Percentiles rank a stretch among this genome's conserved stretches.
These are phyloP conservation scores for Pseudachorutes palmiensis DNA, from an alignment of 1,140 invertebrate genomes.

Conservation along the genomic window DNA sequence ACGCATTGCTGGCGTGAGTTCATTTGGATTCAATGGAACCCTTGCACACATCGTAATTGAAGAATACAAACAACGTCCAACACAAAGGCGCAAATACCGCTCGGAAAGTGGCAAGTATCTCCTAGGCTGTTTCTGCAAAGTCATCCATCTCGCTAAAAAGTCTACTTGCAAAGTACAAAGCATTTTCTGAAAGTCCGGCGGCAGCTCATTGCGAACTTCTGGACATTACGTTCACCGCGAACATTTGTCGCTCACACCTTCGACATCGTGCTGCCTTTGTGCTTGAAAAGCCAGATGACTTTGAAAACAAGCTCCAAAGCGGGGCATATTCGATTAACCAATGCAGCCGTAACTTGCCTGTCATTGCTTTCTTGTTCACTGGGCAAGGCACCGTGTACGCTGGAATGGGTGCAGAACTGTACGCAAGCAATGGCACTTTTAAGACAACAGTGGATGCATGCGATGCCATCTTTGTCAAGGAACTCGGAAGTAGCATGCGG, in stretches of 20 bases:
- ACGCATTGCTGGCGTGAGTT: constrained; percentile 9
- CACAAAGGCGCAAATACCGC: background rate
- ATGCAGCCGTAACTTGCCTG: too few species aligned
- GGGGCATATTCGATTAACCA: background rate
- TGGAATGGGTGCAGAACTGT: constrained; percentile 7
- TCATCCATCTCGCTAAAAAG: background rate
- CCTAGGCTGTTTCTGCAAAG: background rate
- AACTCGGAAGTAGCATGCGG: background rate
- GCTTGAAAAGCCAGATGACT: background rate
- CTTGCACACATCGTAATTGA: constrained; percentile 16
- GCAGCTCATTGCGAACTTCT: background rate
- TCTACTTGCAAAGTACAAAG: background rate
- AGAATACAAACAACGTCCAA: background rate
- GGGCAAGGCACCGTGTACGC: background rate
- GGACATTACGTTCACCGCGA: background rate
- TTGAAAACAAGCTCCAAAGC: background rate
- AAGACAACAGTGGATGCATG: background rate
- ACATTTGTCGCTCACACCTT: background rate
- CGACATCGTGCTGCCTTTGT: background rate
- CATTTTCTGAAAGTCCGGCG: background rate
- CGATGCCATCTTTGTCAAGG: background rate
- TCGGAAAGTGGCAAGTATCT: too few species aligned
- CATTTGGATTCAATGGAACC: constrained; percentile 19
- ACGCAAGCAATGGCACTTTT: background rate
- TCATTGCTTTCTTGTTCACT: constrained; percentile 6